Conservation (phyloP, 2,797 vertebrate genomes). For the Orientallactaga sibirica region DNA sequence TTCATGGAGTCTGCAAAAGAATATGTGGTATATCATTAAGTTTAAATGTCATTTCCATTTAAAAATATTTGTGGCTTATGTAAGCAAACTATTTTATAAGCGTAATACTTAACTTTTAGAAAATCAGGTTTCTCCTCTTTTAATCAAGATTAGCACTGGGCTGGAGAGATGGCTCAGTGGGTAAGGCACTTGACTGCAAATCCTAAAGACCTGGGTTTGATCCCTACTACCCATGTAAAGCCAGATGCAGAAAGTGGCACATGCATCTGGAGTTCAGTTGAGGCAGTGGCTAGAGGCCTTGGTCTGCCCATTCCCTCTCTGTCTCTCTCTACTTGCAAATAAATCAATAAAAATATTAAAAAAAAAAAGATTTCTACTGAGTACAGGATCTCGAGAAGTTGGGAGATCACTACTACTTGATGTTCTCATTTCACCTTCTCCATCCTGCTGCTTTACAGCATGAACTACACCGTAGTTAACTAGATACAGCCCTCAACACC, state of each 20-base stretch:
- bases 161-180: too few relatives aligned
- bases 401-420: background rate
- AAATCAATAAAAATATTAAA: too few relatives aligned
- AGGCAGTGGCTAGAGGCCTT: too few relatives aligned
- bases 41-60: conserved; percentile 41
- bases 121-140: conserved; percentile 36
- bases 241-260: too few relatives aligned
- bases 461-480: background rate
- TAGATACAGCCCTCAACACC: too few relatives aligned
- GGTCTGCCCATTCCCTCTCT: too few relatives aligned
- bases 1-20: conserved; percentile 94
- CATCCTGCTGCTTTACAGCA: background rate
- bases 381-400: background rate
- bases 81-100: conserved; percentile 27
- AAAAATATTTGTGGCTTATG: conserved; percentile 42
- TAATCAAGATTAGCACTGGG: background rate
- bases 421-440: background rate
- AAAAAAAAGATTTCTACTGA: background rate
- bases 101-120: conserved; percentile 12
- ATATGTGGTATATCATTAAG: conserved; percentile 29
- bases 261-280: too few relatives aligned
- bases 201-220: too few relatives aligned
- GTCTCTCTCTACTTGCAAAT: too few relatives aligned
- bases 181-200: too few relatives aligned
- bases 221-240: too few relatives aligned